Evolutionary conservation across 2,888 invertebrate species (phyloP), one percentile per base, ranked within the genome.

Genomic region (Yponomeuta plumbellus): DNA sequence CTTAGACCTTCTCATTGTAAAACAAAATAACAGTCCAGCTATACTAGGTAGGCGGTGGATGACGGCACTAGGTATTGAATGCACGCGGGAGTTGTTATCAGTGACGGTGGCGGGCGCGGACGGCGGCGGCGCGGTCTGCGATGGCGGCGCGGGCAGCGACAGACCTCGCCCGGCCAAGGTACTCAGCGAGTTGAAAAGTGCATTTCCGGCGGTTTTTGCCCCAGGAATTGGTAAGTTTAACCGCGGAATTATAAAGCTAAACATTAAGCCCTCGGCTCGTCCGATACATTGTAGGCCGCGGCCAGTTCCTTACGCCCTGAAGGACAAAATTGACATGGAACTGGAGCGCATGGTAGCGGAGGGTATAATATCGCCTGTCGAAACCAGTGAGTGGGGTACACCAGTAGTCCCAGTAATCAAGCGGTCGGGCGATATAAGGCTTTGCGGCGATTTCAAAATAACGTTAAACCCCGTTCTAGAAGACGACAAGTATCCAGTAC

Each of bases 401-500:
- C 64, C 64, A 10, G 13, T 64, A n/a, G 44, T 64, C 11, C 64
- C 64, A 11, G 44, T 64, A 4, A n/a, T 65, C 17, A 65, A 65
- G 57, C 17, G 39, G n/a, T 21, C 52, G 4, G 64, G 64, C 13
- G 56, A 17, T 17, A 56, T 65, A 10, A 56, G 64, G 5, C 44
- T 40, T 17, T 64, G 64, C 21, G 52, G 64, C 8, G 64, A 64
- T 21, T 64, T 64, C 44, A 64, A 64, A 23, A 44, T 64, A 17
- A 64, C 44, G n/a, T 20, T 64, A 13, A 64, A 64, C 44, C 64
- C 64, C 5, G 5, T 56, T 23, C 26, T 56, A 26, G 22, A 57
- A n/a, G 56, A 56, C 26, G 64, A 65, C 56, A 52, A 65, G 52
- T 65, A 56, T 26, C 64, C 64, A 23, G 22, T 65, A 11, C 64